Base-by-base conservation (phyloP, 2,797 vertebrate genomes). In the Trematomus bernacchii region DNA sequence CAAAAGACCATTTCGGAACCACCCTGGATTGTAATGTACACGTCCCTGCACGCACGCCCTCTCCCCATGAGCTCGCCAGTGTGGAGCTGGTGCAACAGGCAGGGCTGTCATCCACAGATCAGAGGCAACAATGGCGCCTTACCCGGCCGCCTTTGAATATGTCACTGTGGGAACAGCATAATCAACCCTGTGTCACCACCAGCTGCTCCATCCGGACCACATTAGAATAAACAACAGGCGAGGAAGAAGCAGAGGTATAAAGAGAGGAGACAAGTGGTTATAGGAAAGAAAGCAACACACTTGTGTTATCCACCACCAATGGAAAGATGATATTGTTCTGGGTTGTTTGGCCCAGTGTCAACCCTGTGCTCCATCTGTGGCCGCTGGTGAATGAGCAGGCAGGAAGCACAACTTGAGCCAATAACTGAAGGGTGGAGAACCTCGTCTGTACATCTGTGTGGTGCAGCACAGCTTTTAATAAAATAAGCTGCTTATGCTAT, bases 81-180 rank as follows among this genome's bases (percentile, higher is more conserved):
- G 83, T 86, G 76, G 87, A 90, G 90, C 93, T 95, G 94, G 95
- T 94, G 89, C 90, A 93, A 90, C 90, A 92, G 91, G 93, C 92
- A 87, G 91, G 75, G 43, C 94, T 95, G 94, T 95, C 95, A 95
- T 87, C 86, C 85, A 86, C 95, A 95, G 95, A 92, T 92, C 89
- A 83, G 83, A 82, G 80, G 82, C 86, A 91, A 94, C 92, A 95
- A 93, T 89, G 80, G 85, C 10, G 79, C 71, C 87, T 89, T 86
- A 89, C 86, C 82, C 74, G 10, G 81, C 82, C 33, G 73, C 85
- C 86, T 91, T 90, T 92, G 88, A 93, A 85, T 87, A 92, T 93
- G 91, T 94, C 92, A 91, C 90, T 92, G 92, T 91, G 89, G 92
- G 93, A 92, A 93, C 92, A 91, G 91, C 92, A 93, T 93, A 93